Evolutionary conservation across 2,888 invertebrate species (phyloP), one percentile per base, ranked within the genome.

Genomic region (Melinopterus prodromus): DNA sequence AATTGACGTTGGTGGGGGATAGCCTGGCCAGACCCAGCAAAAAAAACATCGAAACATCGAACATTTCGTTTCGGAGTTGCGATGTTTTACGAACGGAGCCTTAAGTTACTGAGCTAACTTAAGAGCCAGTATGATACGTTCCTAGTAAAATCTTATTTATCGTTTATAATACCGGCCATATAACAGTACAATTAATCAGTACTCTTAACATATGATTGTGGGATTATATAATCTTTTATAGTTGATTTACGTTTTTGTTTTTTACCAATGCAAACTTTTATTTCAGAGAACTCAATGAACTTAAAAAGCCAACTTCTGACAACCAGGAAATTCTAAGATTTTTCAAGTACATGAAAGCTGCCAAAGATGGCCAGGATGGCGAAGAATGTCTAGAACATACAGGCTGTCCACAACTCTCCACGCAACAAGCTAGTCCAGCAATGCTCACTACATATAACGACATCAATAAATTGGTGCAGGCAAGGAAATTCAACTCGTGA

Each of bases 341-440:
- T 91, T 97, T 97, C 92, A 93, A 94, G 80, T 97, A 97, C 89
- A 97, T 97, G 96, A 94, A 96, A 83, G 95, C 97, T 0, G 97
- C 97, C 12, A 93, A 96, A 88, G 94, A 96, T 82, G 97, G 96
- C 0, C 97, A 97, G 86, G 96, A 96, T 86, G 95, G 95, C 16
- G 90, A 92, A 12, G 93, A 93, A 86, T 97, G 97, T 86, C 89
- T 92, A n/a, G 90, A 91, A 0, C 94, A 95, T 87, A 91, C 90
- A 84, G 92, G 92, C 2, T 97, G 96, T 88, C 90, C 92, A 0
- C 87, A 90, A 0, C 92, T 93, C 76, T 91, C 93, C 0, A 91
- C 93, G 36, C 91, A 92, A 83, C 93, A 93, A 74, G 92, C 92
- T 76, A 93, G 92, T 88, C 96, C 96, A 80, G 96, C 96, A 15